Percentiles rank a stretch among this genome's conserved stretches.
phyloP scores from a whole-genome alignment of 2,797 vertebrate genomes.

The Enoplosus armatus region DNA sequence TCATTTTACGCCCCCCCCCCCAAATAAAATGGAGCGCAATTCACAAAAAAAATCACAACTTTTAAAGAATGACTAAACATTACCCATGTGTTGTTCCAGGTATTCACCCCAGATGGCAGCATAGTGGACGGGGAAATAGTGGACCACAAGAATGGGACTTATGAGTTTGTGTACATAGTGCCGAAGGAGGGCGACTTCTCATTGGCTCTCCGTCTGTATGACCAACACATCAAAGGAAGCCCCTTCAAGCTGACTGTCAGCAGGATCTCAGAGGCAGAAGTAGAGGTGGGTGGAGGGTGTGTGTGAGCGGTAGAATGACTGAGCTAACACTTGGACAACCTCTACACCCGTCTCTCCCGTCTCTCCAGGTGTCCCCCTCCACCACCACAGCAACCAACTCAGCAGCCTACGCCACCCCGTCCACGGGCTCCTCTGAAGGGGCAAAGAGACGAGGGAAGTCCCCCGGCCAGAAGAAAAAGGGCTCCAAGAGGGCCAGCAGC shows the following conservation, averaged over 20 bases:
- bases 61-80: neutral
- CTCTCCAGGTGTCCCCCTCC: slow-evolving; percentile 86
- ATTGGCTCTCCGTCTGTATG: slow-evolving; percentile 93
- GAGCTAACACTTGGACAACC: too few relatives aligned
- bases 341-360: too few relatives aligned
- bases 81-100: slow-evolving; percentile 43
- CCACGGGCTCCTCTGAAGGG: slow-evolving; percentile 90
- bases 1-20: accelerated
- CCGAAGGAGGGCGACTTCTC: slow-evolving; percentile 97
- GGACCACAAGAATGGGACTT: slow-evolving; percentile 98
- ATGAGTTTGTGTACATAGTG: slow-evolving; percentile 95
- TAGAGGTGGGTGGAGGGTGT: slow-evolving; percentile 56
- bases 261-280: slow-evolving; percentile 85
- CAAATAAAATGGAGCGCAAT: neutral
- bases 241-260: slow-evolving; percentile 93
- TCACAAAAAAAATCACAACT: neutral
- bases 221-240: slow-evolving; percentile 98
- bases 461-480: slow-evolving; percentile 94
- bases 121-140: slow-evolving; percentile 95
- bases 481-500: slow-evolving; percentile 94
- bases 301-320: too few relatives aligned
- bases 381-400: slow-evolving; percentile 86
- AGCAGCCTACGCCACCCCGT: slow-evolving; percentile 82
- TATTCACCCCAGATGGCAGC: slow-evolving; percentile 96
- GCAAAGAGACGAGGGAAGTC: slow-evolving; percentile 95